These are phyloP conservation scores for Dusona sp. DNA, from an alignment of 2,888 invertebrate species.

Conservation along the genomic window DNA sequence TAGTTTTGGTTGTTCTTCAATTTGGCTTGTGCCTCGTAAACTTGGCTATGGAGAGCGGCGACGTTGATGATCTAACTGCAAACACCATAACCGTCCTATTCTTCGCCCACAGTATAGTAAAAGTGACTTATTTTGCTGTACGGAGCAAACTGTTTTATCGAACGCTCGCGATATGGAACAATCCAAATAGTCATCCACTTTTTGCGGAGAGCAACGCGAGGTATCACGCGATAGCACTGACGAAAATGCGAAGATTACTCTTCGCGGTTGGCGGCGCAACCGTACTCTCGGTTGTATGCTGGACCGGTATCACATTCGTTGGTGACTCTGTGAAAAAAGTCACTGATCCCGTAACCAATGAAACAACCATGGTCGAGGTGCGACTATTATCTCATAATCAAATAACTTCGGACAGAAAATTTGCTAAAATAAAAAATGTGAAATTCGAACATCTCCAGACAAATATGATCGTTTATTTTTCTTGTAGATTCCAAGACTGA, in stretches of 20 bases:
- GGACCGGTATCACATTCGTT: slow-evolving; percentile 93
- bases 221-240: slow-evolving; percentile 90
- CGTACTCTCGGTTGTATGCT: slow-evolving; percentile 87
- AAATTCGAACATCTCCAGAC: background rate
- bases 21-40: slow-evolving; percentile 89
- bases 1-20: slow-evolving; percentile 88
- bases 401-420: background rate
- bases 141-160: slow-evolving; percentile 92
- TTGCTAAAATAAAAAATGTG: background rate
- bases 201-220: slow-evolving; percentile 93
- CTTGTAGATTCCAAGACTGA: slow-evolving; percentile 87
- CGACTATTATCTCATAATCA: slow-evolving; percentile 28
- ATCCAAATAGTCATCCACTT: slow-evolving; percentile 92
- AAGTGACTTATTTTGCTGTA: slow-evolving; percentile 90
- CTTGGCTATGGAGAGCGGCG: slow-evolving; percentile 89
- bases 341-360: slow-evolving; percentile 89
- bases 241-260: slow-evolving; percentile 91
- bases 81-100: slow-evolving; percentile 94
- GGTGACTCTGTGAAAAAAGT: slow-evolving; percentile 90
- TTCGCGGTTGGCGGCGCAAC: slow-evolving; percentile 89
- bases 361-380: slow-evolving; percentile 89
- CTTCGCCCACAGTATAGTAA: slow-evolving; percentile 92
- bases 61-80: slow-evolving; percentile 90
- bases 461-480: slow-evolving; percentile 7
- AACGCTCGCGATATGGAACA: slow-evolving; percentile 93